Evolutionary conservation across 2,888 invertebrate species (phyloP).

Genomic region (Drosophila colorata): DNA sequence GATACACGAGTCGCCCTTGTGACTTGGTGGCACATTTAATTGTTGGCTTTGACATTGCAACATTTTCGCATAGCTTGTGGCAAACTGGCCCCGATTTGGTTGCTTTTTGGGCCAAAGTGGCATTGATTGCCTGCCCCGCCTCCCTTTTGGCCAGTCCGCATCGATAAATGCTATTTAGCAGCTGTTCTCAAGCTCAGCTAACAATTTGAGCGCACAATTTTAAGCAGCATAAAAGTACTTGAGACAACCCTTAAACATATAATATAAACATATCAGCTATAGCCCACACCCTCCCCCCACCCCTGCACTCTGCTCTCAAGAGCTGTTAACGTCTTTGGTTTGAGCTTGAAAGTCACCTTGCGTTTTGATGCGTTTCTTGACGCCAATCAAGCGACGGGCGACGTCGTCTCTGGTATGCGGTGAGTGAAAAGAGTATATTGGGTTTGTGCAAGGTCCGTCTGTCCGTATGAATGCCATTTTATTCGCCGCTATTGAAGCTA

Average conservation of each 20-base stretch:
- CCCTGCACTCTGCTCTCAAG: too few species aligned
- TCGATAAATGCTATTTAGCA: slow-evolving; percentile 26
- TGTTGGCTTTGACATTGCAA: slow-evolving; percentile 75
- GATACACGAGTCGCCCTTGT: slow-evolving; percentile 34
- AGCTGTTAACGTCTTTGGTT: slow-evolving; percentile 26
- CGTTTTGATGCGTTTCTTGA: slow-evolving; percentile 71
- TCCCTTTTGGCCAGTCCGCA: slow-evolving; percentile 7
- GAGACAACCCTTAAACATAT: background rate
- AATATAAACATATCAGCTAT: background rate
- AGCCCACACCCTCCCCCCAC: background rate
- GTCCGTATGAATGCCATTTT: too few species aligned
- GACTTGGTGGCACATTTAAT: slow-evolving; percentile 48
- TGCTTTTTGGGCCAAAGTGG: slow-evolving; percentile 18
- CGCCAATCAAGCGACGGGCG: slow-evolving; percentile 68
- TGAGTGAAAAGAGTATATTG: too few species aligned
- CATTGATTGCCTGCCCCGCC: slow-evolving; percentile 50
- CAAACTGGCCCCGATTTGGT: slow-evolving; percentile 8
- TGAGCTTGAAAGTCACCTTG: slow-evolving; percentile 77
- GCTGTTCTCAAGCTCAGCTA: slow-evolving; percentile 8
- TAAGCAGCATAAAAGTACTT: background rate
- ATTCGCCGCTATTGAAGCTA: too few species aligned
- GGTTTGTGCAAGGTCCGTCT: too few species aligned
- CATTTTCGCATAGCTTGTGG: slow-evolving; percentile 44
- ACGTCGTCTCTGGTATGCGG: slow-evolving; percentile 7
- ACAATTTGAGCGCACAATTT: background rate